Conservation (phyloP, 2,888 invertebrate species). For the Reticulitermes lucifugus region DNA sequence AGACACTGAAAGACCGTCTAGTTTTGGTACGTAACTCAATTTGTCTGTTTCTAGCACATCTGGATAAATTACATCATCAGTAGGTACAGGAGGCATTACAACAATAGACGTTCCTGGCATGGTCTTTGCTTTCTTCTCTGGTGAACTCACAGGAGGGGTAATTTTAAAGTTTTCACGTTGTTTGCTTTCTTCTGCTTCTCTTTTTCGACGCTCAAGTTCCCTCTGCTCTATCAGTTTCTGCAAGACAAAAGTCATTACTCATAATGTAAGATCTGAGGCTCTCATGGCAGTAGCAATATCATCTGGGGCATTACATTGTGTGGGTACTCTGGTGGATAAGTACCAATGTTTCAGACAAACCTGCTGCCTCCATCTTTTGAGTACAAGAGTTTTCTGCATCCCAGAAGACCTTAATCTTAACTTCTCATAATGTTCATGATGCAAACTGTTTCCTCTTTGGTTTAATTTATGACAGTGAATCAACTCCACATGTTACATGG, state of each 20-base stretch:
- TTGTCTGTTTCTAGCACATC: constrained; percentile 43
- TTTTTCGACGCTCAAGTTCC: constrained; percentile 59
- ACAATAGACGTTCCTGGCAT: constrained; percentile 35
- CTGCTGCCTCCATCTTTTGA: too few relatives aligned
- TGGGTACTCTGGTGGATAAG: too few relatives aligned
- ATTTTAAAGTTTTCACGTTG: constrained; percentile 60
- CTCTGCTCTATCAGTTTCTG: constrained; percentile 5
- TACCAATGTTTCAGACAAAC: too few relatives aligned
- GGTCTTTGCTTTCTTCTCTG: constrained; percentile 20
- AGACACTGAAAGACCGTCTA: neutral
- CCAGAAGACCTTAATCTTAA: too few relatives aligned
- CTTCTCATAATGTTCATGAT: neutral
- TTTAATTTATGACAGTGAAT: neutral
- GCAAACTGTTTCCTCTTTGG: neutral
- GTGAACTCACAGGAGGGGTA: neutral
- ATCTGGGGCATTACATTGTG: too few relatives aligned
- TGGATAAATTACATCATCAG: constrained; percentile 45
- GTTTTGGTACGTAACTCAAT: neutral
- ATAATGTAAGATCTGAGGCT: constrained; percentile 58
- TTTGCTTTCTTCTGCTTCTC: constrained; percentile 61
- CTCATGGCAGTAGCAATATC: too few relatives aligned
- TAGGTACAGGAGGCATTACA: constrained; percentile 43
- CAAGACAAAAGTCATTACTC: neutral
- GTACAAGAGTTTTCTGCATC: too few relatives aligned
- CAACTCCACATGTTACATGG: neutral